phyloP scores from a whole-genome alignment of 1,140 invertebrate genomes.

The Drosophila prosaltans region DNA sequence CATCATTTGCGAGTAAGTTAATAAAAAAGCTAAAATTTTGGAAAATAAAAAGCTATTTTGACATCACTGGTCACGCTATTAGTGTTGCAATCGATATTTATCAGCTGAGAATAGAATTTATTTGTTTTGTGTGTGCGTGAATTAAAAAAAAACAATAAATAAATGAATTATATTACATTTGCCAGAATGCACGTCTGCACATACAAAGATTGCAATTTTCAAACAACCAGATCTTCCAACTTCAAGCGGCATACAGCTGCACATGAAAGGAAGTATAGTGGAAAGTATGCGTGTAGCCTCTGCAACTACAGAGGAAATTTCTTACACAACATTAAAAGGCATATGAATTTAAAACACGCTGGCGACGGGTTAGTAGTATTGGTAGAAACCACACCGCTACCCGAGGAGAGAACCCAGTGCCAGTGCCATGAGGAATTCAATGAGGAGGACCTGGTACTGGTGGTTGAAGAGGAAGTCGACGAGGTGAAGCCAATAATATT shows the following conservation, averaged over 20 bases:
- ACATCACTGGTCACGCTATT: too few species aligned
- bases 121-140: background rate
- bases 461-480: background rate
- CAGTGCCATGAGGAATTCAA: background rate
- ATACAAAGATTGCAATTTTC: background rate
- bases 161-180: background rate
- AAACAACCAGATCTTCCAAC: background rate
- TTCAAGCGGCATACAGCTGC: background rate
- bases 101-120: too few species aligned
- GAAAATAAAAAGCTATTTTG: too few species aligned
- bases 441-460: background rate
- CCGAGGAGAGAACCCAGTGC: background rate
- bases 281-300: background rate
- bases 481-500: background rate
- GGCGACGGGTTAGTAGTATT: background rate
- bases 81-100: too few species aligned
- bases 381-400: background rate
- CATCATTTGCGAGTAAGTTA: background rate
- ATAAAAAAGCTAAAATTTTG: too few species aligned
- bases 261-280: background rate
- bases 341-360: background rate
- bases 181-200: background rate
- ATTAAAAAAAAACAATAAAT: background rate
- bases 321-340: conserved; percentile 6
- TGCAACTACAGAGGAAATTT: background rate